Base-by-base conservation (phyloP, 1,140 invertebrate species). In the Trypoxylus dichotomus region DNA sequence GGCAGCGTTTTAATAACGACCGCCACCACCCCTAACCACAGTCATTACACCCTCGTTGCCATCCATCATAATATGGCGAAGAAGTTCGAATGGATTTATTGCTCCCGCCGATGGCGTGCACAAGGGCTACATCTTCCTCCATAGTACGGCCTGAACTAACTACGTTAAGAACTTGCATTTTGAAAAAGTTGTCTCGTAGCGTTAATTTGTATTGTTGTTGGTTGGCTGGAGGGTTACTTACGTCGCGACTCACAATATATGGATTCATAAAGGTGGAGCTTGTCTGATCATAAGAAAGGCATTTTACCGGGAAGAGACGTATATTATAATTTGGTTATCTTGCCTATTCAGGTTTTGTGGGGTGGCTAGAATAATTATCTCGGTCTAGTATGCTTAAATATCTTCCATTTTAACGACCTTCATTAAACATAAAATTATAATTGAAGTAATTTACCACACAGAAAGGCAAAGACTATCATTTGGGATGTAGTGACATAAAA, bases 11-110 rank as follows among this genome's bases (percentile, higher is more conserved):
- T 74, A 74, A 74, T 74, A 74, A 74, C 72, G 72, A 41, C 21
- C 32, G 27, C 72, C 27, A 43, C 72, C 19, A 74, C 72, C 72
- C 72, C 37, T 74, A 74, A 74, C 72, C 41, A 32, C 41, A 74
- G 72, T 74, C 72, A 74, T 74, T 74, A 74, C 72, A 74, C 72
- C 72, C 72, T 74, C 72, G 29, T 74, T 74, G 72, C 72, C 19
- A 74, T 74, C 72, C 72, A 74, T 74, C 72, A 74, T 74, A 43
- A 43, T 43, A 43, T n/a, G n/a, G 29, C 72, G 72, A 74, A 29
- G 72, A 43, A 68, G 60, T 68, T 25, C 24, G 27, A 68, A 29
- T 29, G 60, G 60, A 68, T 68, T 68, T 74, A 74, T 74, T 74
- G 8, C 8, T 3, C 19, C 32, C 41, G 41, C 72, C 72, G 15